Evolutionary conservation across 1,140 invertebrate species (phyloP).

Genomic region (Bombus vancouverensis): DNA sequence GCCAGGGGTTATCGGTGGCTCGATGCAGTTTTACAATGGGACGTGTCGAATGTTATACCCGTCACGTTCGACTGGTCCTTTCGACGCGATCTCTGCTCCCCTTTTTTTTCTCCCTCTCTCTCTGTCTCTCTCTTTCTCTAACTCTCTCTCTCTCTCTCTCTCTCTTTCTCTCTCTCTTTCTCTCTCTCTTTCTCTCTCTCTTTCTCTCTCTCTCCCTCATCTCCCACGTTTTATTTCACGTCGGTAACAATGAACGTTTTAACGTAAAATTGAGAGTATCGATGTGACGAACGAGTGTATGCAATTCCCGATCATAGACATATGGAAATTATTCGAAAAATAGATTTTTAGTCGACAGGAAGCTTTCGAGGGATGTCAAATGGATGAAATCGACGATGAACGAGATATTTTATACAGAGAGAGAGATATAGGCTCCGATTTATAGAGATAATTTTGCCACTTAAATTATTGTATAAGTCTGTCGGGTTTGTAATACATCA

Average conservation of each 20-base stretch:
- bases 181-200: no score
- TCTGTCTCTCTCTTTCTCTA: no score
- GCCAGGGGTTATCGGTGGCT: constrained; percentile 21
- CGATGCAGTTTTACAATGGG: constrained; percentile 34
- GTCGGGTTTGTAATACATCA: constrained; percentile 2
- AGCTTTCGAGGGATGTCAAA: neutral
- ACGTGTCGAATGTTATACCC: constrained; percentile 42
- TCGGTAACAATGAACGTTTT: constrained; percentile 1
- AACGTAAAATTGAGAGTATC: neutral
- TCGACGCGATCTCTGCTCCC: constrained; percentile 1
- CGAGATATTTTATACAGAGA: no score
- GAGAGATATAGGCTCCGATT: neutral
- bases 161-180: no score
- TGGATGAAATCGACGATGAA: neutral
- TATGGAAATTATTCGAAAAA: neutral
- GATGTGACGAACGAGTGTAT: neutral
- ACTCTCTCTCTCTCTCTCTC: no score
- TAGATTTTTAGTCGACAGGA: neutral
- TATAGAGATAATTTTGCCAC: constrained; percentile 20
- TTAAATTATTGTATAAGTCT: constrained; percentile 41
- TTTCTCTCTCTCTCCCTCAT: no score
- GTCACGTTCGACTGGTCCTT: constrained; percentile 46
- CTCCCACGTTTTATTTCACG: neutral
- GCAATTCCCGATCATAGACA: neutral
- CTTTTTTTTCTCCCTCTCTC: neutral